phyloP scores from a whole-genome alignment of 2,797 vertebrate species.

The Hydrocynus forskahlii region DNA sequence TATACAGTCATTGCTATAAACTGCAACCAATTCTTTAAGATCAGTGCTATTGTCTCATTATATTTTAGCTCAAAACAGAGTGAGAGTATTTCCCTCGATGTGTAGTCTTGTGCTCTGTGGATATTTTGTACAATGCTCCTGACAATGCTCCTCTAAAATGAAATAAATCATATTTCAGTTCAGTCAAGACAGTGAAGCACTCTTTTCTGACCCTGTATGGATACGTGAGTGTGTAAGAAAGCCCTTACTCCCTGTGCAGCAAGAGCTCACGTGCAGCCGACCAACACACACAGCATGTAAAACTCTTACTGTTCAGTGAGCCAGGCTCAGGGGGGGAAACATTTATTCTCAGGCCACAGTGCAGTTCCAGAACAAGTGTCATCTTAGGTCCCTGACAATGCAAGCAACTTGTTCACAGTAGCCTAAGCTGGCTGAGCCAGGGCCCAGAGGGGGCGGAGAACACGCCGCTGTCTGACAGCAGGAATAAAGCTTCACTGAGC shows the following conservation, averaged over 20 bases:
- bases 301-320: slow-evolving; percentile 70
- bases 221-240: background rate
- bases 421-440: background rate
- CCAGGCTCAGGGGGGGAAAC: background rate
- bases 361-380: background rate
- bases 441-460: background rate
- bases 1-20: no score
- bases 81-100: background rate
- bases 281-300: slow-evolving; percentile 68
- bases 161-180: background rate
- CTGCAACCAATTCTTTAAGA: background rate
- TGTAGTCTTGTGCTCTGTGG: background rate
- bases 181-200: background rate
- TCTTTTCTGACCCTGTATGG: background rate
- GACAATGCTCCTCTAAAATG: no score
- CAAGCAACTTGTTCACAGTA: background rate
- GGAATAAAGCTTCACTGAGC: background rate
- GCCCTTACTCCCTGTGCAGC: slow-evolving; percentile 65
- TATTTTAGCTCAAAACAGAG: background rate
- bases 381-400: background rate
- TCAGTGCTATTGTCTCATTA: background rate
- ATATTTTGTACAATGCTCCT: background rate
- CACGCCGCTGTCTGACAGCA: background rate
- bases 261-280: slow-evolving; percentile 47
- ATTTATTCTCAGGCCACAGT: background rate